phyloP scores from a whole-genome alignment of 53 echinoderm and acorn worm species.

The Stichopus horrens region DNA sequence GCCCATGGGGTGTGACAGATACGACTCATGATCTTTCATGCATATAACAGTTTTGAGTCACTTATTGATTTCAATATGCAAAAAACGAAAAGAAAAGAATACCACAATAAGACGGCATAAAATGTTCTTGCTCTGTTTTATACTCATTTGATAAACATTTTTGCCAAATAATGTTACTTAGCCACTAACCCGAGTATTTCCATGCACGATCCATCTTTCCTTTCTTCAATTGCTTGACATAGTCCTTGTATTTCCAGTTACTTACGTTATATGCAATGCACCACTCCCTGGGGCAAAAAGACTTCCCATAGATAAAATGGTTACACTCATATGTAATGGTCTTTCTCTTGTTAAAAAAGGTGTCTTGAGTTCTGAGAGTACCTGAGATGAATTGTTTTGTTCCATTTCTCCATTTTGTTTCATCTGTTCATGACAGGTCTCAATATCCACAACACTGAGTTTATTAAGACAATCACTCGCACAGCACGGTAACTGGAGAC shows the following conservation, averaged over 20 bases:
- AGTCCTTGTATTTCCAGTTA: no score
- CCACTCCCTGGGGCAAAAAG: not conserved
- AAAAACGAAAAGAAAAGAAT: no score
- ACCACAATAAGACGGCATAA: no score
- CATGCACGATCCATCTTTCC: conserved; percentile 1
- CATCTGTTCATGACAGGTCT: not conserved
- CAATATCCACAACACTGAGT: not conserved
- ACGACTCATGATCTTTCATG: no score
- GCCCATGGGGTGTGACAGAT: no score
- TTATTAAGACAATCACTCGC: not conserved
- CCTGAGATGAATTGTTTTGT: not conserved
- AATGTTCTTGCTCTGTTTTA: no score
- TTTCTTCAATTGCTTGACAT: not conserved
- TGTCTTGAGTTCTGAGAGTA: not conserved
- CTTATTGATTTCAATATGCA: no score
- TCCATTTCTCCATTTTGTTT: not conserved
- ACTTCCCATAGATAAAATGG: not conserved
- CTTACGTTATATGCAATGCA: not conserved
- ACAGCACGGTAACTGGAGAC: not conserved
- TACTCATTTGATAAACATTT: no score
- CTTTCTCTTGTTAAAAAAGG: not conserved
- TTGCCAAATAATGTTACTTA: no score
- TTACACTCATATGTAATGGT: not conserved
- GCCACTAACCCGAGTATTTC: no score
- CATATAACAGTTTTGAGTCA: no score